These are phyloP conservation scores for human DNA, from an alignment of 2,113 vertebrate genomes.

Conservation along the genomic window GRCh38 chr16:53144001-53144500, in stretches of 20 bases:
- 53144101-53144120: background rate
- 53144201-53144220: background rate
- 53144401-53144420: background rate
- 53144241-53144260: background rate
- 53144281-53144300: background rate
- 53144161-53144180: background rate
- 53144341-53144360: background rate
- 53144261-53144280: background rate
- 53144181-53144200: background rate
- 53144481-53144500: background rate
- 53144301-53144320: background rate
- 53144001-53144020: background rate
- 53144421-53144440: background rate
- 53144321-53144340: background rate
- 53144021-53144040: too few species aligned
- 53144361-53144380: background rate
- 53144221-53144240: background rate
- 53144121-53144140: background rate
- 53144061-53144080: background rate
- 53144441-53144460: background rate
- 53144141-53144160: background rate
- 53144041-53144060: too few species aligned
- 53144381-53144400: background rate
- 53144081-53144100: background rate
- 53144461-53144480: background rate